Percentiles rank a stretch among this genome's conserved stretches.
phyloP scores from a whole-genome alignment of 2,888 invertebrate genomes.

The Catocala fraxini region DNA sequence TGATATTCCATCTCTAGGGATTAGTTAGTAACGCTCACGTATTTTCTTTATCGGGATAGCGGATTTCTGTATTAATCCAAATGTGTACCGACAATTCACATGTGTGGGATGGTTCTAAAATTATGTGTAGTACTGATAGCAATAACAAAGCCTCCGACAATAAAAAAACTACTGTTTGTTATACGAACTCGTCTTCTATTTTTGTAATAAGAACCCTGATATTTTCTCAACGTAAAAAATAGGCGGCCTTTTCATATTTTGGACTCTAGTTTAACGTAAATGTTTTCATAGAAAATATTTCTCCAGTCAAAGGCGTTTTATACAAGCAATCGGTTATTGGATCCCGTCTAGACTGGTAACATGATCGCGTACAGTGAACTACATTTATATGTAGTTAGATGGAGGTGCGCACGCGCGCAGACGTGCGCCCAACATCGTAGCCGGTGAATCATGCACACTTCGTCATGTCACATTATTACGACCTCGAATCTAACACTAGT shows the following conservation, averaged over 20 bases:
- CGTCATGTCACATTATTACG: slow-evolving; percentile 77
- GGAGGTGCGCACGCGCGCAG: slow-evolving; percentile 63
- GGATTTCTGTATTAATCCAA: slow-evolving; percentile 40
- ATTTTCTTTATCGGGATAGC: slow-evolving; percentile 29
- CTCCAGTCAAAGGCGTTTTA: slow-evolving; percentile 9
- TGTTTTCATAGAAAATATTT: slow-evolving; percentile 9
- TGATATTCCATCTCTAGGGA: background rate
- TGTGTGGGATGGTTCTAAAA: slow-evolving; percentile 10
- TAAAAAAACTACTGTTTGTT: background rate
- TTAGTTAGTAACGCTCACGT: background rate
- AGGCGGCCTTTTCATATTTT: background rate
- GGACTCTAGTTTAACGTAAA: background rate
- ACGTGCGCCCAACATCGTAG: slow-evolving; percentile 45
- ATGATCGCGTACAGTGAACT: slow-evolving; percentile 38
- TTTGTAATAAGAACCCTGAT: background rate
- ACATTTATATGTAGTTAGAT: slow-evolving; percentile 32
- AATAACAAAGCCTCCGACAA: background rate
- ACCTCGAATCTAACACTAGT: slow-evolving; percentile 76
- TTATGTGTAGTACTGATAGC: background rate
- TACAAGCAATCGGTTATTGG: slow-evolving; percentile 24
- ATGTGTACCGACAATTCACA: slow-evolving; percentile 18
- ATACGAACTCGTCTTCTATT: background rate
- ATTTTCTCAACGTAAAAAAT: background rate
- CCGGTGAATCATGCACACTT: slow-evolving; percentile 78
- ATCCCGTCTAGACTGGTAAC: slow-evolving; percentile 41